Percentiles rank a stretch among this genome's conserved stretches.
Evolutionary conservation across 2,113 vertebrate species (phyloP).

Genomic region (Xiphophorus maculatus): DNA sequence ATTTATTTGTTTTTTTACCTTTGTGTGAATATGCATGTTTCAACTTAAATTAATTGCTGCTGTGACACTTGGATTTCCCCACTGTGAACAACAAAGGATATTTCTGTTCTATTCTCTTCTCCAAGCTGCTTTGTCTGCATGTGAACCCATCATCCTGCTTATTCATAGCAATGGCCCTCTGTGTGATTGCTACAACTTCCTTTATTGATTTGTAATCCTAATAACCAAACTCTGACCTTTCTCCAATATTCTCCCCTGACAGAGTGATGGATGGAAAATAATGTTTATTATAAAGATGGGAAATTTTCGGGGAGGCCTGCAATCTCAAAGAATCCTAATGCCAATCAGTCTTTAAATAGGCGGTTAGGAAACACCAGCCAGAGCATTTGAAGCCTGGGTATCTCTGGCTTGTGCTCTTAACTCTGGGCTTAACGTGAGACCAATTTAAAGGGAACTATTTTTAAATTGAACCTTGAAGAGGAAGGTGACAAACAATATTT

Average conservation of each 20-base stretch:
- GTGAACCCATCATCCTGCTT: constrained; percentile 1
- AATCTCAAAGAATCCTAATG: constrained; percentile 33
- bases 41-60: too few species aligned
- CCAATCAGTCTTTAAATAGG: constrained; percentile 26
- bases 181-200: too few species aligned
- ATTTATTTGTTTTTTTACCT: too few species aligned
- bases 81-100: neutral
- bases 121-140: neutral
- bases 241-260: constrained; percentile 30
- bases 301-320: constrained; percentile 19
- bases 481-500: constrained; percentile 52
- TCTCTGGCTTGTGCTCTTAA: constrained; percentile 36
- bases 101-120: neutral
- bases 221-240: constrained; percentile 25
- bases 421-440: neutral
- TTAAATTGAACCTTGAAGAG: constrained; percentile 21
- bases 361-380: constrained; percentile 10
- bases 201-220: neutral
- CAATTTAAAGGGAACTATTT: constrained; percentile 51
- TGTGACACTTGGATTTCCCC: too few species aligned
- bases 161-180: neutral
- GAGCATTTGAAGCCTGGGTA: constrained; percentile 38
- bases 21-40: too few species aligned
- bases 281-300: constrained; percentile 24
- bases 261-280: constrained; percentile 30